Base-by-base conservation (phyloP, 2,113 vertebrate genomes). In the Tor tambroides region DNA sequence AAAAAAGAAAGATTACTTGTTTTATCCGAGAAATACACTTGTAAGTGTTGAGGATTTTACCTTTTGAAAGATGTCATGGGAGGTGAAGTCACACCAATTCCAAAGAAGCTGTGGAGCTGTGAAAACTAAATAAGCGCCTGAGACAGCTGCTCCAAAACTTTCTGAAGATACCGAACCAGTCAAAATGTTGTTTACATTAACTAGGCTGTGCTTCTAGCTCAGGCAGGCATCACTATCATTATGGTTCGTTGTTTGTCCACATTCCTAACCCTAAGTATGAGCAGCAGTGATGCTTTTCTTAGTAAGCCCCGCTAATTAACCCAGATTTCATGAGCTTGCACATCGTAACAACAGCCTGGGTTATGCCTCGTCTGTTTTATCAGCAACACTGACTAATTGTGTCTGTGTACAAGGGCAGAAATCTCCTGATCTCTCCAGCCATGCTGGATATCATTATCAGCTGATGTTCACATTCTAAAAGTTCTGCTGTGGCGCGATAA, bases 311-410 rank as follows among this genome's bases (percentile, higher is more conserved):
- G 5, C 51, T 78, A 79, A 86, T 83, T 79, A 71, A 63, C 49
- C 43, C 69, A 85, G 15, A 85, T 88, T 85, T 69, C 76, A 63
- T 21, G 28, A 80, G 23, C 38, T 80, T 75, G 32, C 35, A 61
- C 19, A 56, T 85, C 56, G 11, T 67, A 15, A 59, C 23, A 87
- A 71, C 54, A 80, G 63, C 54, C 49, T 38, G 21, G 65, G 21
- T 59, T 80, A 49, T 49, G 75, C n/a, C 63, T 87, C 28, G 30
- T 26, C 41, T 83, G 28, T 65, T 38, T 14, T 84, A 4, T 82
- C 59, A 67, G 59, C 59, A 82, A 67, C 59, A 30, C 61, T 46
- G 38, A 28, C 80, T 82, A 82, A 82, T 67, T 82, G 61, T 82
- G 80, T 67, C 80, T 67, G 38, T 67, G 14, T 51, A 51, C 49